These are phyloP conservation scores for Lepus oiostolus DNA, from an alignment of 2,797 vertebrate species.

Conservation along the genomic window DNA sequence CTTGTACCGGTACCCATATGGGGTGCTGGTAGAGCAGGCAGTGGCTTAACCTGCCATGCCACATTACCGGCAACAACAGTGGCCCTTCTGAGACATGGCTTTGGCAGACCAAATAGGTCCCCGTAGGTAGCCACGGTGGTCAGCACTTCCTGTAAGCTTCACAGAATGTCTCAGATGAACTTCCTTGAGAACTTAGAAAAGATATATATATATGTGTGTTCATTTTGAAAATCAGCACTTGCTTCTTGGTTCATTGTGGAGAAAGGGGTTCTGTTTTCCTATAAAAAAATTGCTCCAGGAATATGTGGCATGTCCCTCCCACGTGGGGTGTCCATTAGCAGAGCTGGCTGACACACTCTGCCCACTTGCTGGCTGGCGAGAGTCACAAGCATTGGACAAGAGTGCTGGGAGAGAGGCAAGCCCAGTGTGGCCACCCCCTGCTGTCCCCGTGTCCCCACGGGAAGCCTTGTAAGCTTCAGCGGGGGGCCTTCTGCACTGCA, in stretches of 20 bases:
- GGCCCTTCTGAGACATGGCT: neutral
- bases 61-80: no score
- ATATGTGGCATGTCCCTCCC: neutral
- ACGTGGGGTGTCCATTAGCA: neutral
- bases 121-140: neutral
- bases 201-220: neutral
- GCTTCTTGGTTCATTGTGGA: no score
- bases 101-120: neutral
- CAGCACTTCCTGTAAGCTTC: neutral
- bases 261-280: neutral
- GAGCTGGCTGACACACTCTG: neutral
- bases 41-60: no score
- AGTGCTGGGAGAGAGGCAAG: neutral
- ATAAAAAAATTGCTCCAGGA: neutral
- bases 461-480: slow-evolving; percentile 79
- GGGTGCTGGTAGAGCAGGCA: no score
- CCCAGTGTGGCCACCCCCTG: neutral
- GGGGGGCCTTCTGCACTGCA: neutral
- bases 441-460: neutral
- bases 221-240: neutral
- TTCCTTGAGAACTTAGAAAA: slow-evolving; percentile 9
- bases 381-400: neutral
- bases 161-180: neutral
- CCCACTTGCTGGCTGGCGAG: neutral
- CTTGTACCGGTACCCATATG: no score